Percentiles rank a stretch among this genome's conserved stretches.
Evolutionary conservation across 2,113 vertebrate species (phyloP).

Genomic region (Platichthys stellatus): DNA sequence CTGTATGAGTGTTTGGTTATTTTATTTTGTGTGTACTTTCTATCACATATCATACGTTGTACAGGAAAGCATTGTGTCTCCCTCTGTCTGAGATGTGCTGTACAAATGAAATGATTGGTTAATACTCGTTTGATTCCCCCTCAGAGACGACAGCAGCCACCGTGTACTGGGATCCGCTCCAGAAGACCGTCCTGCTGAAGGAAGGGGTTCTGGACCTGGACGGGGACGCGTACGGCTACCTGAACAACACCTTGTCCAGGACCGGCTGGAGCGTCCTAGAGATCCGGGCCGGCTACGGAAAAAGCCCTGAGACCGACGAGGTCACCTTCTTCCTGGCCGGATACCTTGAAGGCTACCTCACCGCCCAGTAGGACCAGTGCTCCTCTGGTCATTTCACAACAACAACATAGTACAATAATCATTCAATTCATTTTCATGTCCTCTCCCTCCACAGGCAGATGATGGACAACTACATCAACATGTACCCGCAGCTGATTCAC

Average conservation of each 20-base stretch:
- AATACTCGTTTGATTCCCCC: neutral
- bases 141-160: slow-evolving; percentile 82
- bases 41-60: too few species aligned
- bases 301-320: slow-evolving; percentile 80
- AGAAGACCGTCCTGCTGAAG: slow-evolving; percentile 81
- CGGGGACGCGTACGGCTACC: slow-evolving; percentile 89
- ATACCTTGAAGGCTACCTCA: slow-evolving; percentile 92
- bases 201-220: slow-evolving; percentile 81
- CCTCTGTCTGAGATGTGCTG: too few species aligned
- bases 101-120: neutral
- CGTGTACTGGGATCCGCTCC: slow-evolving; percentile 83
- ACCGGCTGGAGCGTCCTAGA: slow-evolving; percentile 92
- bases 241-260: slow-evolving; percentile 84
- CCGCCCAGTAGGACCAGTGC: slow-evolving; percentile 81
- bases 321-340: slow-evolving; percentile 89
- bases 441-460: slow-evolving; percentile 82
- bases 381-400: neutral
- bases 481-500: slow-evolving; percentile 89
- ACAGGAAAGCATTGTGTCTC: too few species aligned
- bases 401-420: neutral
- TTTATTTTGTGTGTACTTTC: too few species aligned
- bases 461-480: slow-evolving; percentile 88
- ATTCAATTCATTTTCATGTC: neutral
- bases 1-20: too few species aligned
- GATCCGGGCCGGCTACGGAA: slow-evolving; percentile 88